Evolutionary conservation across 2,113 vertebrate genomes (phyloP), one percentile per base, ranked within the genome.

Genomic region (Hystrix brachyura): DNA sequence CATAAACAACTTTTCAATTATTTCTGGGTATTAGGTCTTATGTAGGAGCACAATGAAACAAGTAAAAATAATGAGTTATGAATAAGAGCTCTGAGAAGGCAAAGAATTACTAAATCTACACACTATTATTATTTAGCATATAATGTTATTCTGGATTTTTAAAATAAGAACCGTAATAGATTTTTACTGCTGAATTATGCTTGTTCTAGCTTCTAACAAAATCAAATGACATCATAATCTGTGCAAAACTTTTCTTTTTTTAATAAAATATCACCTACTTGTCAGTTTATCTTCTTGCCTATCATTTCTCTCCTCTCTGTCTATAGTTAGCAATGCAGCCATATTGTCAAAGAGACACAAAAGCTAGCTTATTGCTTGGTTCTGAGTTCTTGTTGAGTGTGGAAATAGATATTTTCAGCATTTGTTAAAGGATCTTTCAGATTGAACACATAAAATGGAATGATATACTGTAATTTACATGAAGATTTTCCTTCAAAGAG

Each of bases 1-100:
- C 90, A 88, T 76, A 97, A 94, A 90, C 90, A 94, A 55, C 80
- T 95, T 88, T 51, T 87, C 72, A 93, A 91, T 86, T 51, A 78
- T 91, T 46, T 96, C 81, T 86, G 67, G 88, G 55, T 34, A 85
- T 67, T 84, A 87, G 96, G 81, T 43, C 90, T 93, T 90, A 62
- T 29, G 91, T 23, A 84, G 74, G 74, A 95, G 71, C 43, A 94
- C 43, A 81, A 29, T 82, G 11, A 21, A 83, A 84, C 80, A 72
- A 55, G 25, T 27, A 46, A 93, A 94, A 91, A 65, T 76, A 92
- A 87, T 53, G 78, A 94, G 59, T 94, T 87, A 90, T 78, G 48
- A 48, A 94, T 38, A 71, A 92, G 62, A 85, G 71, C 78, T 60
- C 57, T 65, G 62, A 96, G 60, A 38, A 87, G 46, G 69, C 34